Evolutionary conservation across 1,140 invertebrate genomes (phyloP), one percentile per base, ranked within the genome.

Genomic region (Temnothorax nylanderi): DNA sequence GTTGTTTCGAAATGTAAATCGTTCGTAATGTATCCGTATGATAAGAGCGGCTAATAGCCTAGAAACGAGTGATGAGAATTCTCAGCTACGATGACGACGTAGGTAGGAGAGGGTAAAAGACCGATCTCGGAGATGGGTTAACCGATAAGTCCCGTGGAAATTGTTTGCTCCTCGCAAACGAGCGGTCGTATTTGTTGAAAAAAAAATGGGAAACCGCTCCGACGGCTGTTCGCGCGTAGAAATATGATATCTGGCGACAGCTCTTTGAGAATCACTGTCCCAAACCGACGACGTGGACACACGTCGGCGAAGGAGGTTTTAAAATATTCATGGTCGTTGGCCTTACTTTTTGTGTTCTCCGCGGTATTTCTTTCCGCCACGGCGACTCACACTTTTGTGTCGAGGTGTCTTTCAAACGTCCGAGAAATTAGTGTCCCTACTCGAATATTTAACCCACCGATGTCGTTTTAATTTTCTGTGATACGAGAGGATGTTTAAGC

Each of bases 271-370:
- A 62, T 60, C 85, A 80, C 88, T 89, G 88, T 64, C 78, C 74
- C 85, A 89, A 89, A 90, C 58, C 71, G 75, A 65, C 77, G 74
- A 56, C 76, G 81, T 60, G 78, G 74, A 67, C 77, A 74, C 88
- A 77, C 56, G 71, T 84, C 76, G 32, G 60, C 37, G 67, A 76
- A 74, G 58, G 37, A 81, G 85, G 64, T 62, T 74, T 49, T 89
- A 67, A 91, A 91, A 89, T 91, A 91, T 91, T 91, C 90, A 90
- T 87, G 74, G 72, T 84, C 58, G 58, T 84, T 62, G 78, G 58
- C 71, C 49, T 88, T 85, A 77, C 77, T 78, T 90, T 90, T 90
- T 87, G 62, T 84, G 60, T 71, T 69, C 41, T 37, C 76, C 58
- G n/a, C 69, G 51, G 13, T 8, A 37, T 67, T 71, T 54, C 47